Evolutionary conservation across 1,140 invertebrate genomes (phyloP).

Genomic region (Drosophila santomea): DNA sequence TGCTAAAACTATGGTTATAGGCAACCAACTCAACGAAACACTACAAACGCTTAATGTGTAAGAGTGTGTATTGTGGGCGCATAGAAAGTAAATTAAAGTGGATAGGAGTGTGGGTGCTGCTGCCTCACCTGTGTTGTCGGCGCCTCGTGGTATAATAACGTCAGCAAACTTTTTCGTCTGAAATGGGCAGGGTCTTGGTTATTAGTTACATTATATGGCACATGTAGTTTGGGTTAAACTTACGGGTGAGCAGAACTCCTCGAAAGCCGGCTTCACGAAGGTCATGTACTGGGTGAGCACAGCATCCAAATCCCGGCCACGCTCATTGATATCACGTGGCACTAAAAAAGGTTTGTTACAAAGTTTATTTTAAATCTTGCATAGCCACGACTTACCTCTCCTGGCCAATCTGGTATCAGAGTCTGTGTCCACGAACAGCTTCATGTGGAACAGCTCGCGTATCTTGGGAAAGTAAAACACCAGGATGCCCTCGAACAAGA

Average conservation of each 20-base stretch:
- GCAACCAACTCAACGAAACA: conserved; percentile 55
- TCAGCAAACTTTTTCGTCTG: conserved; percentile 99
- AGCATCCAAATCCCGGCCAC: conserved; percentile 96
- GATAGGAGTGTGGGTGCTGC: conserved; percentile 10
- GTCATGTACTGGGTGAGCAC: conserved; percentile 98
- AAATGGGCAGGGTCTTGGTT: conserved; percentile 2
- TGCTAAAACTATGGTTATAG: conserved; percentile 40
- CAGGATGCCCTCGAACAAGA: conserved; percentile 98
- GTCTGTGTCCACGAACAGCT: conserved; percentile 99
- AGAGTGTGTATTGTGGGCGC: conserved; percentile 23
- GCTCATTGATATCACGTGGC: conserved; percentile 96
- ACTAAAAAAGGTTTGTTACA: conserved; percentile 87
- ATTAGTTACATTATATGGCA: background rate
- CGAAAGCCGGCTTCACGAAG: conserved; percentile 99
- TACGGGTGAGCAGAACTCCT: conserved; percentile 99
- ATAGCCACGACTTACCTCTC: conserved; percentile 88
- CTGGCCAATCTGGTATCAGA: conserved; percentile 97
- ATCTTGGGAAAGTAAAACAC: conserved; percentile 99
- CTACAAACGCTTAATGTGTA: conserved; percentile 47
- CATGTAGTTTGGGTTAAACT: conserved; percentile 74
- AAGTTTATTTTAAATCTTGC: background rate
- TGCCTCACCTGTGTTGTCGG: conserved; percentile 95
- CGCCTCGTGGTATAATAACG: conserved; percentile 98
- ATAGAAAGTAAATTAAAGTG: conserved; percentile 37
- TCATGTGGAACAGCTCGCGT: conserved; percentile 98